These are phyloP conservation scores for Andrena bucephala DNA, from an alignment of 2,888 invertebrate species.

Conservation along the genomic window DNA sequence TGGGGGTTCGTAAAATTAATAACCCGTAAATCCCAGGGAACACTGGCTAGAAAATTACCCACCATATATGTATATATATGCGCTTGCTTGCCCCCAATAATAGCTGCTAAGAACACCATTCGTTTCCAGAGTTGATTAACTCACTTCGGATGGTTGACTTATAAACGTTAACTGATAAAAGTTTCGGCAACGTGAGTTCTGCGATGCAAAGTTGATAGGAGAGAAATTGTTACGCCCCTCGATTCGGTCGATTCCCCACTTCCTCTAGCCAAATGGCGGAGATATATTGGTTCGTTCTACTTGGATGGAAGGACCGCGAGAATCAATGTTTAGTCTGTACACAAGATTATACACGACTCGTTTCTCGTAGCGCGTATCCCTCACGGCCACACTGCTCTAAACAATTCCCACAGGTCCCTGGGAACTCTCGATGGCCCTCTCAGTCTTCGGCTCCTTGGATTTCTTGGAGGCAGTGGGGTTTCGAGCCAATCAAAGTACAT, in stretches of 20 bases:
- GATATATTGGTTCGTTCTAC: conserved; percentile 37
- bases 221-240: neutral
- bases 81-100: conserved; percentile 21
- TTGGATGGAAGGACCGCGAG: conserved; percentile 50
- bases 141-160: no score
- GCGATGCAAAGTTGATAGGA: neutral
- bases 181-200: neutral
- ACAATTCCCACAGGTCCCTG: conserved; percentile 57
- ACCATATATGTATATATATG: conserved; percentile 33
- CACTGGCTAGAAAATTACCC: conserved; percentile 75
- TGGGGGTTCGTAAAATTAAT: conserved; percentile 77
- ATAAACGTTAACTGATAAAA: neutral
- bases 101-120: no score
- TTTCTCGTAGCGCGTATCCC: conserved; percentile 50
- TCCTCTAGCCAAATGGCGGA: conserved; percentile 14
- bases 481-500: neutral
- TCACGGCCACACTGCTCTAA: conserved; percentile 67
- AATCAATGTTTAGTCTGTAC: conserved; percentile 67
- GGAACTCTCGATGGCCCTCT: conserved; percentile 50
- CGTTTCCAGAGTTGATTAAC: no score
- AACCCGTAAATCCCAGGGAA: conserved; percentile 77
- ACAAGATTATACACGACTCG: conserved; percentile 43
- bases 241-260: neutral
- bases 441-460: neutral
- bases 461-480: neutral